Base-by-base conservation (phyloP, 2,888 invertebrate species). In the Aphrophora alni region DNA sequence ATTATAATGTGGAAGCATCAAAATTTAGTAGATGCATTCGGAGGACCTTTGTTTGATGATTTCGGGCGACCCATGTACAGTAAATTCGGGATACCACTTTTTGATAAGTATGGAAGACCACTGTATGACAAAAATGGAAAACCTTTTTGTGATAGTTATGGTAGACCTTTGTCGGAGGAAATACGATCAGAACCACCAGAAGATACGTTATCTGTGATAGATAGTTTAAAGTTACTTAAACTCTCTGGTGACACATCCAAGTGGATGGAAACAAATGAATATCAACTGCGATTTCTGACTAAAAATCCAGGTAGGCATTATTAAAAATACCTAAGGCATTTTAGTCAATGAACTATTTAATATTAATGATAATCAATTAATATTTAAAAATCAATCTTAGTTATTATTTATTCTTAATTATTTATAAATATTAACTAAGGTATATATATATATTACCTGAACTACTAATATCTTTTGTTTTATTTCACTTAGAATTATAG, bases 11-110 rank as follows among this genome's bases (percentile, higher is more conserved):
- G 73, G 28, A 72, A 71, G 24, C 78, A 59, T 17, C 17, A 33
- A 1, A 44, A 71, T n/a, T 28, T 78, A 25, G 21, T 24, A 70
- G 83, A 83, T 72, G 75, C 78, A 12, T 77, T 80, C 26, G 82
- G 83, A n/a, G 83, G 83, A 0, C 83, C 83, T 7, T 75, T 83
- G 21, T 82, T 81, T 44, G 83, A 83, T 74, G 73, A 44, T 24
- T 77, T 72, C 14, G 83, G 83, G 26, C 59, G 72, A 38, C 83
- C 83, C 4, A 51, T 83, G 77, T 83, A 78, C 78, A 83, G 82
- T 74, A 80, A 78, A 26, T 38, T 78, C n/a, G 83, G 83, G 12
- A 83, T 81, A 78, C 83, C 83, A n/a, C 17, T 78, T 1, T 78
- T 79, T 38, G 83, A 83, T 80, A 72, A 76, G 8, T 83, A 80